Base-by-base conservation (phyloP, 2,113 vertebrate genomes). In the Pteronura brasiliensis region DNA sequence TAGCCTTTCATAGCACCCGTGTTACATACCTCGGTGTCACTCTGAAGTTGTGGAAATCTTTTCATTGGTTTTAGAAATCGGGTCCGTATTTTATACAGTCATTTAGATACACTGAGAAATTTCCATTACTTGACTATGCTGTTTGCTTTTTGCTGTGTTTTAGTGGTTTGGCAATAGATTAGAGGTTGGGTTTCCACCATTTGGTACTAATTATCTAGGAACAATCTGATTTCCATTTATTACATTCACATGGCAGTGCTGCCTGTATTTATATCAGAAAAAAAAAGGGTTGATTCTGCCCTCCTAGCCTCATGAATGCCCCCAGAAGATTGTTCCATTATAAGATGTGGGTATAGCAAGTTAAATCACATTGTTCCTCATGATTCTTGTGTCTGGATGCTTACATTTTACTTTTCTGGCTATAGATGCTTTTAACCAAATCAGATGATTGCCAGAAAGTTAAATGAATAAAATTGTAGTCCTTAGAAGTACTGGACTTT, bases 141-240 rank as follows among this genome's bases (percentile, higher is more conserved):
- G 77, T 98, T 99, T 97, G 90, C 95, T 98, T 97, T 97, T 95
- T 52, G 97, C 98, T 98, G 82, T 93, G 67, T 88, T 98, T 96
- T 84, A 34, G 97, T 97, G 97, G 93, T 98, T 98, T 98, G 98
- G 98, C 98, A 97, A 31, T 87, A 97, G 97, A 98, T 98, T 96
- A 98, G 95, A 98, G 67, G 17, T 94, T 98, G 93, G 77, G n/a
- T 71, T 90, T 97, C 93, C 93, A 96, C 89, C 97, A 95, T 99
- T 98, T 98, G 97, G 96, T 97, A 90, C 97, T 98, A 79, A 98
- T 98, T 98, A 97, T 90, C 61, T 96, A 80, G 96, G 90, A 90
- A 71, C 90, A 97, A 85, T 95, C 88, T 97, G 97, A 97, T 97
- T 98, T 97, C 96, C 88, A 91, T 96, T 95, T 39, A 13, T 79